phyloP scores from a whole-genome alignment of 2,888 invertebrate genomes.

The Chalcosyrphus nemorum region DNA sequence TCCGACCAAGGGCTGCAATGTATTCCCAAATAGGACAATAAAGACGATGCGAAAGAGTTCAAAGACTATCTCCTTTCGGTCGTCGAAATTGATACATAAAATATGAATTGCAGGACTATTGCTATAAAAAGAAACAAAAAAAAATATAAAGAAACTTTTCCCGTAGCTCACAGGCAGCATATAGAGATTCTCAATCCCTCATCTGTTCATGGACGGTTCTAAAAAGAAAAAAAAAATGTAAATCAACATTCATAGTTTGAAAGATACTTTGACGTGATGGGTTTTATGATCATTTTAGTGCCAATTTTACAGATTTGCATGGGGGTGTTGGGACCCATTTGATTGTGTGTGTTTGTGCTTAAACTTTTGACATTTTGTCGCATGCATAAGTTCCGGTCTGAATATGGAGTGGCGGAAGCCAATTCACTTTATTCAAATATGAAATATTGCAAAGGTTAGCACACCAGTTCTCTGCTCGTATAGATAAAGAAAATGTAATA shows the following conservation, averaged over 20 bases:
- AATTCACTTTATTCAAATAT: slow-evolving; percentile 18
- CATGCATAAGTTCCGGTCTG: slow-evolving; percentile 4
- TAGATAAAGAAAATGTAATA: background rate
- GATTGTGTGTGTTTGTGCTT: slow-evolving; percentile 8
- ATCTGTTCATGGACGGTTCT: background rate
- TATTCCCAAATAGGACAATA: slow-evolving; percentile 33
- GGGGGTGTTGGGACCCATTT: background rate
- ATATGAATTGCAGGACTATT: slow-evolving; percentile 51
- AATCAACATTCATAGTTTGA: slow-evolving; percentile 46
- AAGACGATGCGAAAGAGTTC: slow-evolving; percentile 11
- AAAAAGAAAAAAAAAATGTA: slow-evolving; percentile 13
- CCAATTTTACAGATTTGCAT: slow-evolving; percentile 46
- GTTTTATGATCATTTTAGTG: slow-evolving; percentile 60
- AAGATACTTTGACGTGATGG: slow-evolving; percentile 33
- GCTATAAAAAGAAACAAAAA: slow-evolving; percentile 14
- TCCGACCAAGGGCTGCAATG: slow-evolving; percentile 8
- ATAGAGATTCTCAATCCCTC: background rate
- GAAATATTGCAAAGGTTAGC: slow-evolving; percentile 18
- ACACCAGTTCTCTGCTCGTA: background rate
- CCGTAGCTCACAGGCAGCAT: background rate
- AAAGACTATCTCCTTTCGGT: slow-evolving; percentile 16
- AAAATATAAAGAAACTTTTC: background rate
- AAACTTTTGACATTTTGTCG: slow-evolving; percentile 32
- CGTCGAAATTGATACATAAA: slow-evolving; percentile 53
- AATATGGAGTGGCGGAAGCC: background rate